Conservation (phyloP, 1,140 invertebrate genomes). For the Drosophila ohnishii region DNA sequence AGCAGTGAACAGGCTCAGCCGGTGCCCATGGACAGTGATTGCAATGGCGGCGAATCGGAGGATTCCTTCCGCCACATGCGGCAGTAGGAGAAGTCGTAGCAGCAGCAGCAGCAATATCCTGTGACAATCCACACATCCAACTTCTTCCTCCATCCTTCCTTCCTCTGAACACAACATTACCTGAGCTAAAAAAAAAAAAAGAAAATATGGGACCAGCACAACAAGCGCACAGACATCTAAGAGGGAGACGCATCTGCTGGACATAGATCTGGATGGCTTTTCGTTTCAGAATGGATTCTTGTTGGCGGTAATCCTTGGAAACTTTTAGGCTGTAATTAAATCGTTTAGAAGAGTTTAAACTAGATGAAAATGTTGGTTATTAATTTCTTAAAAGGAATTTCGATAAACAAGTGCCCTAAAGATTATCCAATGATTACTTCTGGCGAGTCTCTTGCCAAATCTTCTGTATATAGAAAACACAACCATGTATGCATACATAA, state of each 20-base stretch:
- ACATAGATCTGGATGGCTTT: constrained; percentile 47
- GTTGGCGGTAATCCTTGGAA: not conserved
- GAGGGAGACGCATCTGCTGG: constrained; percentile 34
- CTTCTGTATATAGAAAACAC: constrained; percentile 36
- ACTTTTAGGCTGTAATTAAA: not conserved
- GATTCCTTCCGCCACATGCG: constrained; percentile 67
- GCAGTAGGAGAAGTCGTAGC: constrained; percentile 34
- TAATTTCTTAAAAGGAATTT: not conserved
- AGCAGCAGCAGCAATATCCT: constrained; percentile 22
- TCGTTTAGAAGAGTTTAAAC: not conserved
- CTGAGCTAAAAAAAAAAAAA: constrained; percentile 49
- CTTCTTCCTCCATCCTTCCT: not conserved
- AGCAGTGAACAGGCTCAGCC: constrained; percentile 47
- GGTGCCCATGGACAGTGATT: constrained; percentile 78
- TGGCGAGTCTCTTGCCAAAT: not conserved
- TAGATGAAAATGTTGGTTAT: not conserved
- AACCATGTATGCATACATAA: constrained; percentile 30
- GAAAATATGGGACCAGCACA: constrained; percentile 65
- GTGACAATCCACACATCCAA: constrained; percentile 52
- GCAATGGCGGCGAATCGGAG: constrained; percentile 58
- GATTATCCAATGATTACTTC: not conserved
- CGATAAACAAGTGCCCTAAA: not conserved
- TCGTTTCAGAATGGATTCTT: constrained; percentile 14
- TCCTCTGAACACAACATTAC: constrained; percentile 55
- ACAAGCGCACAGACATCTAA: constrained; percentile 24